Evolutionary conservation across 2,113 vertebrate species (phyloP).

Genomic region (Carettochelys insculpta): DNA sequence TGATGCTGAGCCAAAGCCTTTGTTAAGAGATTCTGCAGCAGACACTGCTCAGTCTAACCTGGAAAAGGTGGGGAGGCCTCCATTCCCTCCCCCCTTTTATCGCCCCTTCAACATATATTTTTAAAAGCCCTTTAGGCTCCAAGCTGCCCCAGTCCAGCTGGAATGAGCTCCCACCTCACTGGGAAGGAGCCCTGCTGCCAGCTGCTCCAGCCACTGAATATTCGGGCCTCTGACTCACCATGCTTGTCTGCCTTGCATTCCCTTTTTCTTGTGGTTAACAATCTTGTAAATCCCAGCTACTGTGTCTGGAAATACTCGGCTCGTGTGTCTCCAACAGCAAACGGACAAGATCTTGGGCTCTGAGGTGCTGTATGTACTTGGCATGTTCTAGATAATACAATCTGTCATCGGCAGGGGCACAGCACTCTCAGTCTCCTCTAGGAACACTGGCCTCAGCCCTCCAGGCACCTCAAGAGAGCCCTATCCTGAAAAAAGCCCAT

Average conservation of each 20-base stretch:
- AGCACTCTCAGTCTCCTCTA: not conserved
- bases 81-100: too few species aligned
- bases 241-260: not conserved
- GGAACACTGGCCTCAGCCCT: not conserved
- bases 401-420: not conserved
- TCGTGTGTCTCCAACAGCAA: accelerated
- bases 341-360: not conserved
- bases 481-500: not conserved
- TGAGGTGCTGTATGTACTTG: accelerated
- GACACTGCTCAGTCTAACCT: accelerated
- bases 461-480: not conserved
- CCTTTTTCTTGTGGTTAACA: not conserved
- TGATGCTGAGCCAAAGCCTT: conserved; percentile 32
- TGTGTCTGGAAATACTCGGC: not conserved
- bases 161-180: not conserved
- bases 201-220: not conserved
- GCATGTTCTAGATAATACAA: not conserved
- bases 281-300: not conserved
- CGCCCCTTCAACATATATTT: too few species aligned
- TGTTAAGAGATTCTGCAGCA: conserved; percentile 22
- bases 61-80: not conserved
- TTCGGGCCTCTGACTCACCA: not conserved
- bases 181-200: too few species aligned
- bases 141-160: not conserved
- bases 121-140: not conserved